phyloP scores from a whole-genome alignment of 2,113 vertebrate species.

The Myotis yumanensis region DNA sequence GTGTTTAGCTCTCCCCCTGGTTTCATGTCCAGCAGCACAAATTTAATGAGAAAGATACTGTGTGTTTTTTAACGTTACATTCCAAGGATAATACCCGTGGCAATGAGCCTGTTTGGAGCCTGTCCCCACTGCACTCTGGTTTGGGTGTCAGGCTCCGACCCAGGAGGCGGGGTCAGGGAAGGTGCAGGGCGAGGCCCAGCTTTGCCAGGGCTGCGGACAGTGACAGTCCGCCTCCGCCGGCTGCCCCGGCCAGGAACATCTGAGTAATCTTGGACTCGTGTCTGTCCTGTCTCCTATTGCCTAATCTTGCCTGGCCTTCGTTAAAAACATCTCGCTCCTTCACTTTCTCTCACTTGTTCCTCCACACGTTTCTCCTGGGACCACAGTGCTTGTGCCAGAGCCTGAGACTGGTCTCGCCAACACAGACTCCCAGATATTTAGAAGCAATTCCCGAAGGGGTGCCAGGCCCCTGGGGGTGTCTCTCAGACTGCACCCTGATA shows the following conservation, averaged over 20 bases:
- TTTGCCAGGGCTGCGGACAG: neutral
- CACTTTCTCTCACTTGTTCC: neutral
- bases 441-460: neutral
- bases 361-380: neutral
- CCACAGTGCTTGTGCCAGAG: neutral
- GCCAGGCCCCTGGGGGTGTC: accelerated
- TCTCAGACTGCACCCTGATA: neutral
- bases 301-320: slow-evolving; percentile 53
- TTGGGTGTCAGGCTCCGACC: neutral
- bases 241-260: slow-evolving; percentile 10
- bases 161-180: neutral
- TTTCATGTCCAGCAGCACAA: neutral
- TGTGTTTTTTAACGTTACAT: neutral
- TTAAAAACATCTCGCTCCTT: neutral
- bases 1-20: neutral
- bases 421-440: neutral
- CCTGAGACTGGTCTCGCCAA: neutral
- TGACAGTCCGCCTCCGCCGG: neutral
- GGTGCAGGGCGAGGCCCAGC: neutral
- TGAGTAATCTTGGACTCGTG: slow-evolving; percentile 63
- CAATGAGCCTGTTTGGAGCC: too few relatives aligned
- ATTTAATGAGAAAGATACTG: neutral
- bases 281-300: slow-evolving; percentile 24
- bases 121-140: too few relatives aligned
- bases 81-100: neutral